Evolutionary conservation across 2,888 invertebrate species (phyloP).

Genomic region (Polietes domitor): DNA sequence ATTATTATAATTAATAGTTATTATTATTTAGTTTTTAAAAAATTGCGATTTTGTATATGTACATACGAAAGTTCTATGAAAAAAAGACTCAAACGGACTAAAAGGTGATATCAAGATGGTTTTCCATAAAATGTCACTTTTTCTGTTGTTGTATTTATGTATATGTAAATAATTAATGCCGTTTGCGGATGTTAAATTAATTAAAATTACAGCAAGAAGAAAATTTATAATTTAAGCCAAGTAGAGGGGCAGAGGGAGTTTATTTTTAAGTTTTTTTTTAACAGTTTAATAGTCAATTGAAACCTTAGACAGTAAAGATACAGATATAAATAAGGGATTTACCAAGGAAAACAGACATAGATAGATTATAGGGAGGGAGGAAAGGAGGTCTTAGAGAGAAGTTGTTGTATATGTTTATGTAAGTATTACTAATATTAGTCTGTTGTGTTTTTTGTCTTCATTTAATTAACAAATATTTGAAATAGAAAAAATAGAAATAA

Average conservation of each 20-base stretch:
- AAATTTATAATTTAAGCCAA: no score
- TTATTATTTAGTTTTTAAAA: background rate
- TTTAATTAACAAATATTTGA: background rate
- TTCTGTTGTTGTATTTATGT: no score
- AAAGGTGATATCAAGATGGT: no score
- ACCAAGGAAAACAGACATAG: slow-evolving; percentile 11
- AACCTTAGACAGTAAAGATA: background rate
- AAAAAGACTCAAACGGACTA: background rate
- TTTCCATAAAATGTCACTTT: no score
- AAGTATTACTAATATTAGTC: background rate
- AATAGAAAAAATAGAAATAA: background rate
- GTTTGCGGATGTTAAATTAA: no score
- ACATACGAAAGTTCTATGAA: background rate
- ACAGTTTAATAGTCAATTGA: background rate
- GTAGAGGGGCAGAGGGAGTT: no score
- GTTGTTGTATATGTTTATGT: no score
- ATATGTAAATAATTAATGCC: no score
- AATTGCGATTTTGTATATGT: background rate
- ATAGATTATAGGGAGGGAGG: background rate
- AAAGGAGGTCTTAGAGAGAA: background rate
- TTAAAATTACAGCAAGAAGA: no score
- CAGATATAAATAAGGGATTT: background rate
- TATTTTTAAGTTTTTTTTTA: no score
- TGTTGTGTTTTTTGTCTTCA: background rate
- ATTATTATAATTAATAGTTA: background rate